Evolutionary conservation across 2,113 vertebrate genomes (phyloP), one percentile per base, ranked within the genome.

Genomic region (Collichthys lucidus): DNA sequence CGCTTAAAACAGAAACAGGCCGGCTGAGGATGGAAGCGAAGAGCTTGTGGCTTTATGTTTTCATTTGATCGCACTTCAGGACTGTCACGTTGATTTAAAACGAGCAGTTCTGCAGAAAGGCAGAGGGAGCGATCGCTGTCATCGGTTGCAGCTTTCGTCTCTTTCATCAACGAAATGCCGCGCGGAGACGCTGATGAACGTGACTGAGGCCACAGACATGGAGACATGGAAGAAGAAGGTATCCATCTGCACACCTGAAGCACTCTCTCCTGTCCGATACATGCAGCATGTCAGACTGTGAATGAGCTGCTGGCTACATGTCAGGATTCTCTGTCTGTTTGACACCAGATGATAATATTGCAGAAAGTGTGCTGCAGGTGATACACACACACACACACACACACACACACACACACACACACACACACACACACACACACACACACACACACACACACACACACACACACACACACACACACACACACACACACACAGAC

Each of bases 331-430:
- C 68, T 62, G 80, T 68, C 44, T 59, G 83, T 77, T 52, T 83
- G 88, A 86, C 70, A 86, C 47, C 74, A 74, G 62, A 67, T 64
- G 71, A 85, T 86, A 68, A 80, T 69, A 46, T 42, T 65, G 72
- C 77, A 84, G 79, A 42, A 44, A 40, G 67, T 24, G 57, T 46
- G 67, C 59, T 29, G 53, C 62, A 77, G 78, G 80, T 22, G 73
- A 72, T 74, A 75, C 35, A 35, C 35, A 35, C 35, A 35, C 31
- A 35, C 31, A 35, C 6, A 35, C 31, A 1, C 31, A 7, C 31
- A 35, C 31, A 35, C 31, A 35, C 31, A 35, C 31, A 35, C 31
- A 8, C 31, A 26, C 31, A 31, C 31, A 31, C 31, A 31, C 31
- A 31, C 31, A 31, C 4, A 35, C 31, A 35, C 6, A 35, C 31